Evolutionary conservation across 2,888 invertebrate genomes (phyloP), one percentile per base, ranked within the genome.

Genomic region (Drosophila putrida): DNA sequence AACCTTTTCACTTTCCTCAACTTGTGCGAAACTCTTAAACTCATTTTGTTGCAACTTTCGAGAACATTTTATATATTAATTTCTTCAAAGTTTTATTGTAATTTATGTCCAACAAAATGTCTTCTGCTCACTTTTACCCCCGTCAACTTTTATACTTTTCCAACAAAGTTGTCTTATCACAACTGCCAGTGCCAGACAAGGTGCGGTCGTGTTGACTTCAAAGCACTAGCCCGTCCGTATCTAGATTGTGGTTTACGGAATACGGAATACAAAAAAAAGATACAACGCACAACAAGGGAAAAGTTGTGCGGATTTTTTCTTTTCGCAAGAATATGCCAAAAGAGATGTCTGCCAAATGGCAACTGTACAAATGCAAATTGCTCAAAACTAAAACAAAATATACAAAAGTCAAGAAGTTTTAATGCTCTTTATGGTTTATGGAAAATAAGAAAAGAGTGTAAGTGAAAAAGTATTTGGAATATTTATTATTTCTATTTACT

Each of bases 161-260:
- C 11, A 43, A 47, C 38, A 38, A 73, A 46, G 44, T 57, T 53
- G 33, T 49, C 39, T 75, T 74, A 67, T 75, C 64, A 69, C 39
- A 60, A 59, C 60, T 63, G 63, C 35, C 63, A 54, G 41, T 41
- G 47, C 46, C 76, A 76, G 69, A 77, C 73, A 73, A 76, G 76
- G 77, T 77, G 77, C 63, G 73, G 69, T 46, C 57, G 46, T n/a
- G 41, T 13, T n/a, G 43, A 55, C 65, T 66, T 71, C 51, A 65
- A 75, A 71, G 64, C 4, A 39, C 46, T 59, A 46, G 25, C 58
- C 69, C 49, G 57, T 44, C 8, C 57, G 33, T 62, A 71, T 71
- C 61, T 71, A 51, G 62, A 71, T 71, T 67, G 61, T 47, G 54
- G 54, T 62, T 44, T 41, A 35, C 35, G 49, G 53, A 35, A 63